Base-by-base conservation (phyloP, 2,888 invertebrate species). In the Liposcelis brunnea region DNA sequence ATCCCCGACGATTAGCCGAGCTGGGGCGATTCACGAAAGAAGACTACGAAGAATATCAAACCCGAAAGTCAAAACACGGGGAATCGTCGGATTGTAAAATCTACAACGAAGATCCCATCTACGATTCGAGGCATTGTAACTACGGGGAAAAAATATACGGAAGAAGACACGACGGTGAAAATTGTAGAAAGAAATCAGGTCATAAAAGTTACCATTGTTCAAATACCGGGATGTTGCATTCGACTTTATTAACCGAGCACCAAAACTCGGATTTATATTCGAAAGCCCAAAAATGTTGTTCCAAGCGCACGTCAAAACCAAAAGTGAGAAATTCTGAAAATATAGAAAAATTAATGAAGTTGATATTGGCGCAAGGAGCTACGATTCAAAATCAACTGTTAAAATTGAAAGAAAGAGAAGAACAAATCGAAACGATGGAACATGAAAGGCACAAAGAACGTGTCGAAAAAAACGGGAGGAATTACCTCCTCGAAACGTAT, bases 401-500 rank as follows among this genome's bases (percentile, higher is more conserved):
- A 50, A 75, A 77, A 54, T 56, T 68, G 7, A 59, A 62, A 26
- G 77, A 80, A 56, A 77, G 78, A 58, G 85, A 86, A 59, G 74
- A 77, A 55, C 73, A 83, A 55, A 86, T 87, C 54, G 79, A 80
- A 50, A 74, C 74, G 55, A 71, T 82, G 53, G 83, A 83, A 66
- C 79, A 80, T 56, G 78, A 80, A 57, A 77, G 80, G 21, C 83
- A 84, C 61, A 73, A 75, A 51, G 73, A 70, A 37, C 66, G 82
- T 42, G 76, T 80, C 62, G 72, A 77, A 51, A 78, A 80, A 55
- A 74, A 81, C 56, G 83, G 83, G 14, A 80, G 80, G 50, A 83
- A 84, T 61, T 84, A 84, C 59, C 68, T 84, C 42, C 66, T 83
- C 12, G 81, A 83, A 60, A 78, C 83, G 1, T 84, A 84, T 58